Evolutionary conservation across 2,888 invertebrate genomes (phyloP).

Genomic region (Drosophila atroscutellata): DNA sequence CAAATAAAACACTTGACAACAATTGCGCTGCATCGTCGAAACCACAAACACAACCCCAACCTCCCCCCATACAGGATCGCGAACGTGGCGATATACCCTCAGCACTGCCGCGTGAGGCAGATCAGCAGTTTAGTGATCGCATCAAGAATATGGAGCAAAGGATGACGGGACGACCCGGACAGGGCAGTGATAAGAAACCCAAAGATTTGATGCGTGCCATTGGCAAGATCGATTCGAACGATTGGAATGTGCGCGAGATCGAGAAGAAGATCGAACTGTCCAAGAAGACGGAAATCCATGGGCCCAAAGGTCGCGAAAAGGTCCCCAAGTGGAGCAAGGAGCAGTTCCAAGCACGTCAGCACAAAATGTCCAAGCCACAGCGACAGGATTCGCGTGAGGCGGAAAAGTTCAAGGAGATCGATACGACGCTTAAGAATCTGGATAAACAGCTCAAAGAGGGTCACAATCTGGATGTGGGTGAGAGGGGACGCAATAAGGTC

Average conservation of each 20-base stretch:
- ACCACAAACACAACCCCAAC: constrained; percentile 19
- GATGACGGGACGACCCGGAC: constrained; percentile 87
- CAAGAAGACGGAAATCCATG: constrained; percentile 84
- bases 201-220: constrained; percentile 94
- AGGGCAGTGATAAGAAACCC: constrained; percentile 90
- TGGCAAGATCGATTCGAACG: constrained; percentile 94
- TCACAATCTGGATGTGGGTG: constrained; percentile 88
- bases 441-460: constrained; percentile 92
- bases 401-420: constrained; percentile 90
- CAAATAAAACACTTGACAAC: constrained; percentile 31
- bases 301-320: constrained; percentile 87
- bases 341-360: constrained; percentile 89
- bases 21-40: constrained; percentile 27
- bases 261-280: constrained; percentile 92
- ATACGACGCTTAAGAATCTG: constrained; percentile 89
- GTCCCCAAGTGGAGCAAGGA: constrained; percentile 97
- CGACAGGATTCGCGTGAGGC: constrained; percentile 86
- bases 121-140: constrained; percentile 85
- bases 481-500: constrained; percentile 90
- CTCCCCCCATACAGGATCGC: constrained; percentile 80
- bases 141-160: constrained; percentile 93
- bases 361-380: constrained; percentile 89
- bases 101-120: constrained; percentile 82
- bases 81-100: constrained; percentile 84
- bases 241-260: constrained; percentile 96